Evolutionary conservation across 2,888 invertebrate genomes (phyloP).

Genomic region (Timema cristinae): DNA sequence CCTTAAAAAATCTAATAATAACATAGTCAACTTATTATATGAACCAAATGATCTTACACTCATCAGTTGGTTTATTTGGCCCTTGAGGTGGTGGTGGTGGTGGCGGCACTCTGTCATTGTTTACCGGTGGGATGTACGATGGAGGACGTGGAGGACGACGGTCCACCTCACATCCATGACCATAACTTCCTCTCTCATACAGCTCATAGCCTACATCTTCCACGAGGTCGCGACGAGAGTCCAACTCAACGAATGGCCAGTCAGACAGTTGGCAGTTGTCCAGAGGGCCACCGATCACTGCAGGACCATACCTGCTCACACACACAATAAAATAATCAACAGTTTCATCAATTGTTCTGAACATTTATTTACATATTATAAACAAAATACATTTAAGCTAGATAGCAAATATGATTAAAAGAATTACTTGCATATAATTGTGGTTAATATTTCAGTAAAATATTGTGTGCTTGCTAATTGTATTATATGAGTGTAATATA

Average conservation of each 20-base stretch:
- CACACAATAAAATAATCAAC: background rate
- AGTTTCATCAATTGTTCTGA: no score
- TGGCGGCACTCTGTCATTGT: background rate
- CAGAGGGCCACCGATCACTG: conserved; percentile 58
- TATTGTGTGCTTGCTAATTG: no score
- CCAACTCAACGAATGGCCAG: conserved; percentile 63
- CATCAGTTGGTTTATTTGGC: conserved; percentile 38
- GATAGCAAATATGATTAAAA: no score
- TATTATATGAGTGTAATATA: no score
- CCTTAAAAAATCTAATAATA: no score
- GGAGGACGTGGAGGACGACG: conserved; percentile 35
- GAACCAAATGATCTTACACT: conserved; percentile 38
- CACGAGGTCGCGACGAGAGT: conserved; percentile 54
- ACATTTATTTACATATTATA: no score
- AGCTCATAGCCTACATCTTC: conserved; percentile 66
- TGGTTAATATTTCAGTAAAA: no score
- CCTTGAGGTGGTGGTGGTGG: conserved; percentile 8
- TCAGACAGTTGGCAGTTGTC: conserved; percentile 78
- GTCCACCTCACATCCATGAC: conserved; percentile 74
- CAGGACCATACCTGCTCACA: conserved; percentile 60
- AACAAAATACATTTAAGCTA: no score
- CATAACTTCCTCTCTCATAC: conserved; percentile 76
- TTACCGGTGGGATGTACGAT: background rate
- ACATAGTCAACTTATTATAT: no score
- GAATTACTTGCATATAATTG: no score